These are phyloP conservation scores for Leguminivora glycinivorella DNA, from an alignment of 1,140 invertebrate species.

Conservation along the genomic window DNA sequence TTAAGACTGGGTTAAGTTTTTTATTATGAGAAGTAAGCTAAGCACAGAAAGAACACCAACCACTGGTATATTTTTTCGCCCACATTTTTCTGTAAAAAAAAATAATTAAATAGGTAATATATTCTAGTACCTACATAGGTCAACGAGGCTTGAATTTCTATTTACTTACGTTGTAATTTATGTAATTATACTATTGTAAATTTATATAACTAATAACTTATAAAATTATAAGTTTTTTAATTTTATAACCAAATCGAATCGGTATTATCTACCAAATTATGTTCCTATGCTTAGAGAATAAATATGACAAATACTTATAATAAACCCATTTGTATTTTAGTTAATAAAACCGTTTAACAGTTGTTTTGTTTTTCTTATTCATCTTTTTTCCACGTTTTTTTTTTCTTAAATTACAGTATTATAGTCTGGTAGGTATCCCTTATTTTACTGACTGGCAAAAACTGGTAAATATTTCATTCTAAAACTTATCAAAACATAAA, in stretches of 20 bases:
- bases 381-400: neutral
- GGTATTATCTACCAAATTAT: neutral
- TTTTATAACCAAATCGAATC: neutral
- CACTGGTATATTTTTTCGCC: too few species aligned
- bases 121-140: neutral
- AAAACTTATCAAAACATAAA: slow-evolving; percentile 17
- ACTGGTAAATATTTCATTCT: neutral
- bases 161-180: too few species aligned
- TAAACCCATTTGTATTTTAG: neutral
- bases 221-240: too few species aligned
- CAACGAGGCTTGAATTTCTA: neutral
- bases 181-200: too few species aligned
- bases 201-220: too few species aligned
- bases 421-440: too few species aligned
- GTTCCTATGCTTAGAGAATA: neutral
- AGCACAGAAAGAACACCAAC: too few species aligned
- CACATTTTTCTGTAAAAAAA: too few species aligned
- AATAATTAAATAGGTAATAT: too few species aligned
- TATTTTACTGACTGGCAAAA: neutral
- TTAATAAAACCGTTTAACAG: neutral
- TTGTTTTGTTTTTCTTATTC: neutral
- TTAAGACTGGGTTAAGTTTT: neutral
- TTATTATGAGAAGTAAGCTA: too few species aligned
- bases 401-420: too few species aligned
- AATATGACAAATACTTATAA: too few species aligned